Evolutionary conservation across 2,797 vertebrate species (phyloP).

Genomic region (Sebastes nivosus): DNA sequence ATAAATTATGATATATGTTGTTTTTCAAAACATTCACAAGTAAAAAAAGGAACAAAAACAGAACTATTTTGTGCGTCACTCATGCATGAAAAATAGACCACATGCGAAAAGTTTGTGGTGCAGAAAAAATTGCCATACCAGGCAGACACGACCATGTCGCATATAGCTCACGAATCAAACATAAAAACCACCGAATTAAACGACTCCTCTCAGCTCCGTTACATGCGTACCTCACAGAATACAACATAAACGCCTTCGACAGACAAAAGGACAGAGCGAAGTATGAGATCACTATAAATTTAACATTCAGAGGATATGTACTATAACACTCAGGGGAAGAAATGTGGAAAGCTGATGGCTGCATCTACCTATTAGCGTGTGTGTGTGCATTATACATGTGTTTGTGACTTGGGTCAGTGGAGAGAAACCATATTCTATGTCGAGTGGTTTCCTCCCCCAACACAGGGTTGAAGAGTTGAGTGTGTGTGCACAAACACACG

Average conservation of each 20-base stretch:
- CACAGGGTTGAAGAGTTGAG: not conserved
- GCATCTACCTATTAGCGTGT: not conserved
- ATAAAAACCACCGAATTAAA: conserved; percentile 31
- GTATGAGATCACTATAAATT: conserved; percentile 24
- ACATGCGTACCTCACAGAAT: conserved; percentile 5
- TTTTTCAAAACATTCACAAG: conserved; percentile 2
- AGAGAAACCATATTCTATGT: conserved; percentile 14
- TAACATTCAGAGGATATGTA: conserved; percentile 16
- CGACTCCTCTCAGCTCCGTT: not conserved
- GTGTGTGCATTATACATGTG: conserved; percentile 1
- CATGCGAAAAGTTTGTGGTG: conserved; percentile 39
- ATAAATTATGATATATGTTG: not conserved
- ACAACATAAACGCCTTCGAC: not conserved
- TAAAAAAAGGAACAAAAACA: not conserved
- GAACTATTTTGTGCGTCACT: conserved; percentile 20
- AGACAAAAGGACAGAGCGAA: not conserved
- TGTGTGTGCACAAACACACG: conserved; percentile 1
- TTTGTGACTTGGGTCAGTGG: conserved; percentile 17
- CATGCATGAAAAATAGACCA: conserved; percentile 23
- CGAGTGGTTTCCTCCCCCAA: conserved; percentile 4
- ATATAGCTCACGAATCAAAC: conserved; percentile 39
- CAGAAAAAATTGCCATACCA: conserved; percentile 60
- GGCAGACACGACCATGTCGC: conserved; percentile 28
- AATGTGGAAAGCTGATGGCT: not conserved
- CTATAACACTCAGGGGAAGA: conserved; percentile 1